These are phyloP conservation scores for Ctenodactylus gundi DNA, from an alignment of 2,113 vertebrate genomes.

Conservation along the genomic window DNA sequence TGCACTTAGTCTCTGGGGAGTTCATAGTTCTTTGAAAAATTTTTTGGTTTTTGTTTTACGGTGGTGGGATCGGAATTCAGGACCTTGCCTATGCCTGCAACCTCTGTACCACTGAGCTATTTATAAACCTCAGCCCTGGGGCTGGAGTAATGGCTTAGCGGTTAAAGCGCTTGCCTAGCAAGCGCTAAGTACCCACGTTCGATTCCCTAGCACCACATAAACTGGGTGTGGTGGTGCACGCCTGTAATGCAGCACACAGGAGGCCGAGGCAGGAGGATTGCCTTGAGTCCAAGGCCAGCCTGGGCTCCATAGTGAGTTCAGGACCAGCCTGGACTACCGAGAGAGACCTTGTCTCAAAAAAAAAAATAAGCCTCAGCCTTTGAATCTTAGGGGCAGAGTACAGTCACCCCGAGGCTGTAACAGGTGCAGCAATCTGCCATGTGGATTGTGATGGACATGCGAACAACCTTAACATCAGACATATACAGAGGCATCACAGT, in stretches of 20 bases:
- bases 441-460: neutral
- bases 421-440: neutral
- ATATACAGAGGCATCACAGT: neutral
- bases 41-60: neutral
- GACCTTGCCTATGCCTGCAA: neutral
- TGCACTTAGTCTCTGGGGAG: neutral
- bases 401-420: neutral
- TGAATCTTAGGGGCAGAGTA: neutral
- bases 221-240: no score
- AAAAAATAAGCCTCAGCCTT: no score
- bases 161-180: no score
- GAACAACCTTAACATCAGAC: neutral
- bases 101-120: neutral
- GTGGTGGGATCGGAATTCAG: neutral
- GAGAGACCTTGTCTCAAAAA: no score
- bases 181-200: no score
- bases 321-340: no score
- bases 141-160: no score
- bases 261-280: no score
- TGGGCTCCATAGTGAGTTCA: no score
- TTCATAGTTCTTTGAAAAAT: neutral
- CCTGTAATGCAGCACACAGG: no score
- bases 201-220: no score
- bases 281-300: no score
- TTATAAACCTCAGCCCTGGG: neutral